phyloP scores from a whole-genome alignment of 1,140 invertebrate species.

The Leptinotarsa lineolata region DNA sequence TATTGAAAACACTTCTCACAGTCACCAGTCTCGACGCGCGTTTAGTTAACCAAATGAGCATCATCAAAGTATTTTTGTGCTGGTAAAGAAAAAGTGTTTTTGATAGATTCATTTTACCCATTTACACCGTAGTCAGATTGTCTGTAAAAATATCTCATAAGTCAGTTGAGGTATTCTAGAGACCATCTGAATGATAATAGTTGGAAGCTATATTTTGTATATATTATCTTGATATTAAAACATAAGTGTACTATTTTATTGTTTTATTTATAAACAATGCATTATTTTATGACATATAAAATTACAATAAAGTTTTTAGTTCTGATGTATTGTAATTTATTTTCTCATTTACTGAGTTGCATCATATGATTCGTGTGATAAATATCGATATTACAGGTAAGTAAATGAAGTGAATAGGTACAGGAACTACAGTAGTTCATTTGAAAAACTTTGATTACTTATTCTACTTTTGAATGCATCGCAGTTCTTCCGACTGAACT shows the following conservation, averaged over 20 bases:
- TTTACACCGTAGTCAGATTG: not conserved
- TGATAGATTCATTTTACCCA: too few relatives aligned
- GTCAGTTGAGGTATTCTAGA: not conserved
- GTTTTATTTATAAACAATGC: slow-evolving; percentile 29
- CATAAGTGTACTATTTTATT: slow-evolving; percentile 24
- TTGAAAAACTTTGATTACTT: too few relatives aligned
- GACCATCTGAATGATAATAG: not conserved
- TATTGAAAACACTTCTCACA: too few relatives aligned
- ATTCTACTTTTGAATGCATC: too few relatives aligned
- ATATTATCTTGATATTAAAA: slow-evolving; percentile 20
- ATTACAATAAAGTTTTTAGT: slow-evolving; percentile 31
- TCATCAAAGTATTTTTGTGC: too few relatives aligned
- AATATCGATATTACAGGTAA: not conserved
- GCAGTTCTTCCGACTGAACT: too few relatives aligned
- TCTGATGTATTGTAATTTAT: slow-evolving; percentile 20
- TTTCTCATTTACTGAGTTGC: not conserved
- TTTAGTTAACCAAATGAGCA: too few relatives aligned
- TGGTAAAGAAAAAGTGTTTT: too few relatives aligned
- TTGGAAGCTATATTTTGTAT: slow-evolving; percentile 1
- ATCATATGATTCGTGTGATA: not conserved
- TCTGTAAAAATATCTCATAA: not conserved
- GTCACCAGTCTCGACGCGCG: too few relatives aligned
- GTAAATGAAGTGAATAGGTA: not conserved
- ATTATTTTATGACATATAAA: slow-evolving; percentile 28
- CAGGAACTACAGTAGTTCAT: too few relatives aligned